Evolutionary conservation across 2,888 invertebrate species (phyloP).

Genomic region (Danaus chrysippus): DNA sequence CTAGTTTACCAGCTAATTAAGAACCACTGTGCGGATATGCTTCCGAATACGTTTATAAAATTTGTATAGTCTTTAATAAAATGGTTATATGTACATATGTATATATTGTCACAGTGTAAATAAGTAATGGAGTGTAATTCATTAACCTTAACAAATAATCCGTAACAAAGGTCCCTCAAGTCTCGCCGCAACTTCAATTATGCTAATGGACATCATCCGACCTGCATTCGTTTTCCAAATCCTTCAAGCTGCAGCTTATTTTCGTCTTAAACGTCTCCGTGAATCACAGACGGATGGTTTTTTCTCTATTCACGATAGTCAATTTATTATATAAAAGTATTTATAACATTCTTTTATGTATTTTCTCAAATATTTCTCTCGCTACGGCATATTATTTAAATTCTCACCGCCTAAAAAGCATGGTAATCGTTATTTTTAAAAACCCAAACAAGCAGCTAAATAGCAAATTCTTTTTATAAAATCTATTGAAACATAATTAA

Average conservation of each 20-base stretch:
- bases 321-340: slow-evolving; percentile 1
- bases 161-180: slow-evolving; percentile 29
- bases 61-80: no score
- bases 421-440: neutral
- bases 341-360: neutral
- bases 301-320: no score
- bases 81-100: neutral
- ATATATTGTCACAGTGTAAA: neutral
- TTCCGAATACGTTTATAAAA: no score
- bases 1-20: slow-evolving; percentile 80
- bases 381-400: slow-evolving; percentile 5
- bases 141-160: slow-evolving; percentile 15
- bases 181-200: slow-evolving; percentile 61
- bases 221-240: slow-evolving; percentile 76
- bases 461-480: no score
- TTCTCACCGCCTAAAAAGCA: neutral
- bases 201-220: slow-evolving; percentile 76
- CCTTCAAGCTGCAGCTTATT: slow-evolving; percentile 76
- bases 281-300: slow-evolving; percentile 42
- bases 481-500: slow-evolving; percentile 1
- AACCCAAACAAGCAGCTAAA: neutral
- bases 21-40: slow-evolving; percentile 66
- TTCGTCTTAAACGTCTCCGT: slow-evolving; percentile 62
- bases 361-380: neutral
- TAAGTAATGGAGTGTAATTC: neutral